Conservation (phyloP, 2,888 invertebrate species). For the Drosophila ezoana region DNA sequence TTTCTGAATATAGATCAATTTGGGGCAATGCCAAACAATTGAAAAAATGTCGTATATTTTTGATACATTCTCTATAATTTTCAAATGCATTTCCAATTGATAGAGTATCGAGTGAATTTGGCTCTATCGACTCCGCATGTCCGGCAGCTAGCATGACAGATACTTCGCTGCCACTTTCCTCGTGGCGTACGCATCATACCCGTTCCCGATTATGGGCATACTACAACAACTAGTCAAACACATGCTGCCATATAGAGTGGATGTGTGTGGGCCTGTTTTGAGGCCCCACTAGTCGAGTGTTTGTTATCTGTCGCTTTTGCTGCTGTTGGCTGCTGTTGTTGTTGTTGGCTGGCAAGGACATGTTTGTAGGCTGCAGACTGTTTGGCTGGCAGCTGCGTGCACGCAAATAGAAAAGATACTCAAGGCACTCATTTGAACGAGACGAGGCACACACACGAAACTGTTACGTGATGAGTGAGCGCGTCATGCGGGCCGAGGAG, state of each 20-base stretch:
- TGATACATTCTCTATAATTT: too few species aligned
- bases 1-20: too few species aligned
- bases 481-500: constrained; percentile 64
- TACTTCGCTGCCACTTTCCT: constrained; percentile 20
- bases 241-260: constrained; percentile 8
- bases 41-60: background rate
- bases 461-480: constrained; percentile 74
- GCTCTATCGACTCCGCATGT: constrained; percentile 8
- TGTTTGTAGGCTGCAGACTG: constrained; percentile 58
- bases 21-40: too few species aligned
- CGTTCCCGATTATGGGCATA: constrained; percentile 28
- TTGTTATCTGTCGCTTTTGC: constrained; percentile 57
- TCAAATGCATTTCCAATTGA: background rate
- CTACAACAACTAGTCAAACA: constrained; percentile 33
- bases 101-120: constrained; percentile 3
- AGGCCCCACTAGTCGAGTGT: constrained; percentile 46
- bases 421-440: constrained; percentile 73
- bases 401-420: constrained; percentile 78
- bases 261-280: constrained; percentile 16
- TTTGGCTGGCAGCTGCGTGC: constrained; percentile 69
- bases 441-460: constrained; percentile 45
- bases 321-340: constrained; percentile 13
- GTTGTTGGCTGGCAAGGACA: constrained; percentile 46
- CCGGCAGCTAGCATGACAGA: constrained; percentile 20
- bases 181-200: constrained; percentile 22